Conservation (phyloP, 2,888 invertebrate genomes). For the Habrosyne pyritoides region DNA sequence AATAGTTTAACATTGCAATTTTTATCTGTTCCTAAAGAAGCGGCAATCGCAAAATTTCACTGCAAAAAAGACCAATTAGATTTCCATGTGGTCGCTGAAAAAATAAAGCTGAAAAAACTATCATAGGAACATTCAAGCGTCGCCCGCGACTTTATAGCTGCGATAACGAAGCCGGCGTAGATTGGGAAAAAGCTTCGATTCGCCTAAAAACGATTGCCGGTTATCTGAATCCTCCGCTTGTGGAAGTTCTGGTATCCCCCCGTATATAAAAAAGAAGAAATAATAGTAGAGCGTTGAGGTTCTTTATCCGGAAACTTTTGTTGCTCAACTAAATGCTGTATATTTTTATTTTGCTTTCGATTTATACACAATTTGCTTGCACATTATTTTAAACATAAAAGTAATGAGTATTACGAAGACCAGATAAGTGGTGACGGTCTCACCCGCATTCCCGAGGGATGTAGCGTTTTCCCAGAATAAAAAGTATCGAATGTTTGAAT, state of each 20-base stretch:
- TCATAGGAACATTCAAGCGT: conserved; percentile 43
- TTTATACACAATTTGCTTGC: not conserved
- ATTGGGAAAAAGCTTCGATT: conserved; percentile 30
- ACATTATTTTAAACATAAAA: not conserved
- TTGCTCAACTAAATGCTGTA: not conserved
- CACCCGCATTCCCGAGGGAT: too few species aligned
- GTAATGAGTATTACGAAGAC: not conserved
- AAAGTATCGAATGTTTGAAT: too few species aligned
- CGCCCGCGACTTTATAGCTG: conserved; percentile 56
- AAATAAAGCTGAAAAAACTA: conserved; percentile 55
- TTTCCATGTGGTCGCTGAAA: conserved; percentile 62
- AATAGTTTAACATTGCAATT: too few species aligned
- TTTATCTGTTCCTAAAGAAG: not conserved
- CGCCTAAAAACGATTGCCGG: conserved; percentile 36
- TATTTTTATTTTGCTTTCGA: too few species aligned
- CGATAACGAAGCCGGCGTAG: conserved; percentile 57
- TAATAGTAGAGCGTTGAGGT: conserved; percentile 18
- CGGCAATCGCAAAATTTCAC: conserved; percentile 19
- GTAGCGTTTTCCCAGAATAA: too few species aligned
- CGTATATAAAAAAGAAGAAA: conserved; percentile 18
- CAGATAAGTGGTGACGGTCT: too few species aligned
- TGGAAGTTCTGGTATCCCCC: conserved; percentile 14
- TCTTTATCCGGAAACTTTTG: conserved; percentile 4
- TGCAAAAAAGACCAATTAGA: conserved; percentile 40
- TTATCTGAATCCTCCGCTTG: conserved; percentile 33